Evolutionary conservation across 2,797 vertebrate species (phyloP).

Genomic region (Adelosebastes latens): DNA sequence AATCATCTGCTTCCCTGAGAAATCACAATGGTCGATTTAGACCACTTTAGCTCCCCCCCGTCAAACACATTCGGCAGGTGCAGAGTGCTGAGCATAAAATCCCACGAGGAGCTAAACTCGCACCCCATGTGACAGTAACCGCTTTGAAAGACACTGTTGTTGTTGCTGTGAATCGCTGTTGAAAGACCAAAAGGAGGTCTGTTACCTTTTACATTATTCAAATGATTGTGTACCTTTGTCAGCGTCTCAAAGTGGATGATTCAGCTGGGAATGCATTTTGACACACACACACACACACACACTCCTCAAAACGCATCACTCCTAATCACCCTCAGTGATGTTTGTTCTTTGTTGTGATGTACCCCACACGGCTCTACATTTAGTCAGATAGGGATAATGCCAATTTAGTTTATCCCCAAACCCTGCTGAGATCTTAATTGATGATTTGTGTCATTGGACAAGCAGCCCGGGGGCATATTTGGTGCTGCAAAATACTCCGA

Average conservation of each 20-base stretch:
- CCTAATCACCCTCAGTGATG: constrained; percentile 64
- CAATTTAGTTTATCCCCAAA: constrained; percentile 83
- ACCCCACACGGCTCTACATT: constrained; percentile 57
- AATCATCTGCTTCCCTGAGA: constrained; percentile 72
- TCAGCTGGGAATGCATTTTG: constrained; percentile 36
- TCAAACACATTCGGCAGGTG: constrained; percentile 61
- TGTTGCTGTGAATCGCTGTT: constrained; percentile 29
- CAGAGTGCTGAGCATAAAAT: constrained; percentile 48
- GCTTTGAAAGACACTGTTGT: constrained; percentile 52
- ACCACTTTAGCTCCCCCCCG: constrained; percentile 55
- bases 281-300: background rate
- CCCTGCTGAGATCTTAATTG: constrained; percentile 89
- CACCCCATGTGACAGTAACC: constrained; percentile 43
- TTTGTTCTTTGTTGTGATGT: constrained; percentile 76
- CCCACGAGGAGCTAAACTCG: constrained; percentile 47
- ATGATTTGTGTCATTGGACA: constrained; percentile 89
- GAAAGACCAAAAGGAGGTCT: constrained; percentile 34
- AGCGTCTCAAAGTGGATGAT: constrained; percentile 17
- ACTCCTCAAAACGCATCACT: constrained; percentile 16
- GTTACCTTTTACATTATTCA: constrained; percentile 38
- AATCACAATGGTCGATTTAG: constrained; percentile 64
- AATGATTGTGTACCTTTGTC: constrained; percentile 45
- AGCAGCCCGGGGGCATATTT: constrained; percentile 82
- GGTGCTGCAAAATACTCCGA: constrained; percentile 70
- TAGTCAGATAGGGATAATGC: constrained; percentile 76